Conservation (phyloP, 2,888 invertebrate genomes). For the Fragum sueziense region DNA sequence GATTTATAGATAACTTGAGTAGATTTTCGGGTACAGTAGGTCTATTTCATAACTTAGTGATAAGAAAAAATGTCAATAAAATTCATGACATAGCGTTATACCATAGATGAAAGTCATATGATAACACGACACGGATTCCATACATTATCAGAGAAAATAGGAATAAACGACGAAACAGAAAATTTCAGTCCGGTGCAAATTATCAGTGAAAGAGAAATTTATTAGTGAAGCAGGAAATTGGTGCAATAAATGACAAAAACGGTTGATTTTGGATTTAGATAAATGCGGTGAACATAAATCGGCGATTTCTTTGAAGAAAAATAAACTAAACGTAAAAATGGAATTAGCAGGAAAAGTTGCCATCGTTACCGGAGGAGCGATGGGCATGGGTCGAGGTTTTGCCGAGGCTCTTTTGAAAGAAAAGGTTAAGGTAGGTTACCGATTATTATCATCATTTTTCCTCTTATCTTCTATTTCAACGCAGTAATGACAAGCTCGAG, state of each 20-base stretch:
- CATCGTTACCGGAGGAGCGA: conserved; percentile 70
- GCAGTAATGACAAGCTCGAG: no score
- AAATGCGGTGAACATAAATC: background rate
- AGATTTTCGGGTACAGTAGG: no score
- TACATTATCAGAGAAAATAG: background rate
- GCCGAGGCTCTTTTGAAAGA: conserved; percentile 60
- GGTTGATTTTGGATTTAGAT: background rate
- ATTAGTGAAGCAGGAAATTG: no score
- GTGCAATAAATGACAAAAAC: background rate
- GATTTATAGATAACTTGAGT: no score
- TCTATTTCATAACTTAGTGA: no score
- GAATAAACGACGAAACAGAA: background rate
- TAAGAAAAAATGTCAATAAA: no score
- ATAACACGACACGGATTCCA: no score
- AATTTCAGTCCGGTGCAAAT: background rate
- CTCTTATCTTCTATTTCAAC: no score
- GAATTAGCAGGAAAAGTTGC: conserved; percentile 66
- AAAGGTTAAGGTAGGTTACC: conserved; percentile 71
- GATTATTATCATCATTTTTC: no score
- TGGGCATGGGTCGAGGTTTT: conserved; percentile 70
- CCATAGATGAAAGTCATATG: no score
- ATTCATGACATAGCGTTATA: no score
- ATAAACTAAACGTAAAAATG: conserved; percentile 45
- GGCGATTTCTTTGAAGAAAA: background rate
- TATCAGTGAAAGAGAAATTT: background rate